These are phyloP conservation scores for Bostrychus sinensis DNA, from an alignment of 2,113 vertebrate species.

Conservation along the genomic window DNA sequence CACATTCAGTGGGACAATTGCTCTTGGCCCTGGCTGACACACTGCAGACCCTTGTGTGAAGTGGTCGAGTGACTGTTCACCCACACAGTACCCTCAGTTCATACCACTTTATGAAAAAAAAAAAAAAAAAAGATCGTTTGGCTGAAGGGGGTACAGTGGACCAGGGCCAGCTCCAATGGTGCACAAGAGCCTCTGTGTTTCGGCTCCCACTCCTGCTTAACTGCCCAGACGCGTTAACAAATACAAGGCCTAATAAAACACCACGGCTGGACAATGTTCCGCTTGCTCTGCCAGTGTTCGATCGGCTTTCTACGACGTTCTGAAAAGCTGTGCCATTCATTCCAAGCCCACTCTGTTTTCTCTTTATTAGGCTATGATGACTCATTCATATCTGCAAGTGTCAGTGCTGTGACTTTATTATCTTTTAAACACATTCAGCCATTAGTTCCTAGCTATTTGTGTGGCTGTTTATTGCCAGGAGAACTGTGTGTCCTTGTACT, in stretches of 20 bases:
- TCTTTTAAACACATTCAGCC: conserved; percentile 33
- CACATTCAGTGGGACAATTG: conserved; percentile 41
- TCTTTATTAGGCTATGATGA: conserved; percentile 55
- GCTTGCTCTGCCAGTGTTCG: conserved; percentile 51
- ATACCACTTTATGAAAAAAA: conserved; percentile 64
- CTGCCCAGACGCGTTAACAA: conserved; percentile 75
- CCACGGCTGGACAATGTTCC: conserved; percentile 64
- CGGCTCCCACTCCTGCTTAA: conserved; percentile 34
- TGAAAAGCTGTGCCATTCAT: conserved; percentile 57
- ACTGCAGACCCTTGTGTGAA: conserved; percentile 57
- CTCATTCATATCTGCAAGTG: conserved; percentile 39
- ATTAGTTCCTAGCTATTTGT: not conserved
- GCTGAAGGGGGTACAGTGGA: conserved; percentile 72
- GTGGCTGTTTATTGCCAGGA: conserved; percentile 18
- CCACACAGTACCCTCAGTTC: conserved; percentile 68
- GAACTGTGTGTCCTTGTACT: conserved; percentile 5
- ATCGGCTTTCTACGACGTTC: conserved; percentile 40
- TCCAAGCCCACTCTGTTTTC: conserved; percentile 41
- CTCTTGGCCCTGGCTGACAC: conserved; percentile 53
- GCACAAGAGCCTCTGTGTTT: conserved; percentile 77
- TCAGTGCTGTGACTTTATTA: conserved; percentile 36
- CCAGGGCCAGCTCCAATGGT: conserved; percentile 56
- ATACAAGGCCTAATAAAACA: conserved; percentile 73
- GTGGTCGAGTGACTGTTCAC: conserved; percentile 64
- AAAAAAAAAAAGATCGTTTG: conserved; percentile 53